A percentile compares a stretch with the other conserved stretches of the same genome.
Conservation (phyloP, 2,113 vertebrate genomes). For the Chaetodon trifascialis region DNA sequence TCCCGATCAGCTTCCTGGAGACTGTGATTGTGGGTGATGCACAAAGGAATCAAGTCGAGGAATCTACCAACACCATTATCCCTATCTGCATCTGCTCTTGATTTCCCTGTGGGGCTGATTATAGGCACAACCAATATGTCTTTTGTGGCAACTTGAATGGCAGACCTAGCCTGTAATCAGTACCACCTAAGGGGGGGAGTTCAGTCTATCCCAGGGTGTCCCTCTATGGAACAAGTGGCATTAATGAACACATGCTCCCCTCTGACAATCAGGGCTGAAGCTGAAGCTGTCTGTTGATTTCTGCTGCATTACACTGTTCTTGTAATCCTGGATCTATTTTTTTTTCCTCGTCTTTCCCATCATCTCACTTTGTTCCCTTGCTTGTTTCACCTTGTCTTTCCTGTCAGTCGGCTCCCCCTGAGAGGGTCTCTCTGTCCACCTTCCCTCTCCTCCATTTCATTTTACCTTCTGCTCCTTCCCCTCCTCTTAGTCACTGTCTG, state of each 20-base stretch:
- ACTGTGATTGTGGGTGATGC: constrained; percentile 30
- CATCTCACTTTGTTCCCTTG: not conserved
- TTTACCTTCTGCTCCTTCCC: not conserved
- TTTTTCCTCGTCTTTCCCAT: constrained; percentile 17
- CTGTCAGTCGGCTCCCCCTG: not conserved
- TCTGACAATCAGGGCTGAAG: constrained; percentile 12
- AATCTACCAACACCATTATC: constrained; percentile 48
- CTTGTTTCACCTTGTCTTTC: constrained; percentile 1
- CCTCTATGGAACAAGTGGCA: constrained; percentile 56
- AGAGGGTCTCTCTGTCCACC: constrained; percentile 4
- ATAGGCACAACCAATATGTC: constrained; percentile 38
- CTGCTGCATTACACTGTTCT: not conserved
- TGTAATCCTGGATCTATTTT: not conserved
- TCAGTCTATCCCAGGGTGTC: constrained; percentile 47
- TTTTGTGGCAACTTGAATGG: constrained; percentile 60
- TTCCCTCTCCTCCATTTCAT: not conserved
- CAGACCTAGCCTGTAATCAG: constrained; percentile 63
- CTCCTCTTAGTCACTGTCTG: not conserved
- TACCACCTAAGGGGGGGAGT: constrained; percentile 35
- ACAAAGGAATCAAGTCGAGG: constrained; percentile 42
- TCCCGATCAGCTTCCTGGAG: constrained; percentile 7
- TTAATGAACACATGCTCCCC: constrained; percentile 54
- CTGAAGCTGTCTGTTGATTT: constrained; percentile 4
- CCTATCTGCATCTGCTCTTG: constrained; percentile 40
- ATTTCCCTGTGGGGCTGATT: constrained; percentile 70